Evolutionary conservation across 2,113 vertebrate species (phyloP).

Genomic region (Genyomyrus donnyi): DNA sequence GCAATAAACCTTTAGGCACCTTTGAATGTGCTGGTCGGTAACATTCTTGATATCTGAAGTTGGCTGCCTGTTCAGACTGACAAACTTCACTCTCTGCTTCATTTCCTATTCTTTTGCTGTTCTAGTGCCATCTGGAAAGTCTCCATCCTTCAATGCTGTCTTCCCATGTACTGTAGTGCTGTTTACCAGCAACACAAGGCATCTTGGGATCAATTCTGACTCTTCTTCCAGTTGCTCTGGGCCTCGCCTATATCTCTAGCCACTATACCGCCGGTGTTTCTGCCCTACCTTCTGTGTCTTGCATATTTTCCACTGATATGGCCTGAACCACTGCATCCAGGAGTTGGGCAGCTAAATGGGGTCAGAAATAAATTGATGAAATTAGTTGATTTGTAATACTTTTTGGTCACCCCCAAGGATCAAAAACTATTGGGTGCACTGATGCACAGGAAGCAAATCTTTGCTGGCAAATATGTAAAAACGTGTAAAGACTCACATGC

Average conservation of each 20-base stretch:
- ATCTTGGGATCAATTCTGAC: not conserved
- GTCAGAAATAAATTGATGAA: constrained; percentile 56
- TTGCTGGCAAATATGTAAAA: not conserved
- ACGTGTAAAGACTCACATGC: not conserved
- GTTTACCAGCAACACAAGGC: not conserved
- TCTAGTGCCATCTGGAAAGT: not conserved
- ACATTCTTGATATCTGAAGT: not conserved
- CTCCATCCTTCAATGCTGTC: not conserved
- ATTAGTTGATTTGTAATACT: constrained; percentile 40
- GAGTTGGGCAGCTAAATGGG: constrained; percentile 85
- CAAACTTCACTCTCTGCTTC: not conserved
- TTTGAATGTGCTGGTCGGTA: constrained; percentile 26
- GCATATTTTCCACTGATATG: constrained; percentile 93
- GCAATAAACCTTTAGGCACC: constrained; percentile 36
- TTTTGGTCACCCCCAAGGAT: not conserved
- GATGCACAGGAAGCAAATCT: not conserved
- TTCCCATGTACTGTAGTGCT: not conserved
- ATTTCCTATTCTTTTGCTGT: not conserved
- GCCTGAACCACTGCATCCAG: constrained; percentile 90
- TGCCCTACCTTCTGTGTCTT: constrained; percentile 88
- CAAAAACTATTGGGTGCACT: not conserved
- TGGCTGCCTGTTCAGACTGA: not conserved
- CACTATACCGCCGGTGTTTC: constrained; percentile 24
- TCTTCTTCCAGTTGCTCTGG: not conserved
- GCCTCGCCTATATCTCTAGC: constrained; percentile 1